phyloP scores from a whole-genome alignment of 2,888 invertebrate genomes.

The Nysson spinosus region DNA sequence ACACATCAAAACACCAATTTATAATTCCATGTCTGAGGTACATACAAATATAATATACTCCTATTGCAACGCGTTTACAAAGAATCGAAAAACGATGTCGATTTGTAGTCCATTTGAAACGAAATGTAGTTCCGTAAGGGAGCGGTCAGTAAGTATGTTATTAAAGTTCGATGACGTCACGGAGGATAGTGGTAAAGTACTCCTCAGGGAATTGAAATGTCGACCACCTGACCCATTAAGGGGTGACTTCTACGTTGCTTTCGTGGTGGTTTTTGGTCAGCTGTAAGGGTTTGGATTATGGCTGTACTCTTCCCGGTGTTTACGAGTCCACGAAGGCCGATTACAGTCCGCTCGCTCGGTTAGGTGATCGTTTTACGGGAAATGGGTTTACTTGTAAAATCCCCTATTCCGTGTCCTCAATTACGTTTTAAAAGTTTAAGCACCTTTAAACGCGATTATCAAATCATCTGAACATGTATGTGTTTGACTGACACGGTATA shows the following conservation, averaged over 20 bases:
- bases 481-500: no score
- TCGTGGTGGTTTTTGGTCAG: conserved; percentile 64
- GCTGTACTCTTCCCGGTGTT: conserved; percentile 66
- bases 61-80: no score
- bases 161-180: conserved; percentile 59
- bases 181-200: conserved; percentile 46
- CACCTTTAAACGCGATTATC: no score
- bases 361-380: conserved; percentile 53
- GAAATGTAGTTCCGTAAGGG: background rate
- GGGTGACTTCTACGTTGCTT: conserved; percentile 51
- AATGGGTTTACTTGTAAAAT: conserved; percentile 41
- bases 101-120: background rate
- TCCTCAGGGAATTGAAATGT: conserved; percentile 61
- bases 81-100: background rate
- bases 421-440: background rate
- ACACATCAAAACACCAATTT: conserved; percentile 26
- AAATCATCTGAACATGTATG: no score
- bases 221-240: conserved; percentile 69
- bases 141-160: conserved; percentile 12
- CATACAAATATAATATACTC: no score
- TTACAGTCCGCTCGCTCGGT: conserved; percentile 60
- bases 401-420: conserved; percentile 1
- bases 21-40: no score
- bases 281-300: conserved; percentile 63
- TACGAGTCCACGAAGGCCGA: conserved; percentile 72